These are phyloP conservation scores for Aspiorhynchus laticeps DNA, from an alignment of 2,113 vertebrate genomes.

Conservation along the genomic window DNA sequence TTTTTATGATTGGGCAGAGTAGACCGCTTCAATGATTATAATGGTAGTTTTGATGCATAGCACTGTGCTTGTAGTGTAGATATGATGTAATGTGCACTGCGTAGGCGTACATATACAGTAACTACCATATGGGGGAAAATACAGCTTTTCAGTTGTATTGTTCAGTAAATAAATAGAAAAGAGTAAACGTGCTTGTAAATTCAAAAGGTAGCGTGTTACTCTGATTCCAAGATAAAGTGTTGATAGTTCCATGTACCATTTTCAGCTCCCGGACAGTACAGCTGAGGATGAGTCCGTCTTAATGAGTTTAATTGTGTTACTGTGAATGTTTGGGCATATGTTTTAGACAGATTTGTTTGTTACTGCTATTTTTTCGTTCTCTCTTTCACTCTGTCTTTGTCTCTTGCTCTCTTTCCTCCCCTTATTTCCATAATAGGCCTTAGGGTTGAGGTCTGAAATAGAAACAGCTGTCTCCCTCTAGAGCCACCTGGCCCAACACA, in stretches of 20 bases:
- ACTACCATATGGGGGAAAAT: background rate
- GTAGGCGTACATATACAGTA: background rate
- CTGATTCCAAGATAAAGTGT: background rate
- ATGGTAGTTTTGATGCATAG: background rate
- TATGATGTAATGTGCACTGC: background rate
- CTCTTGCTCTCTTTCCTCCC: background rate
- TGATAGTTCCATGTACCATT: background rate
- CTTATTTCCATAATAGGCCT: conserved; percentile 37
- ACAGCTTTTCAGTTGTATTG: background rate
- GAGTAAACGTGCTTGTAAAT: background rate
- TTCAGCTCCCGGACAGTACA: background rate
- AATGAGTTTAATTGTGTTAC: conserved; percentile 17
- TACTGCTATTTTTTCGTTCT: background rate
- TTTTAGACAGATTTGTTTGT: conserved; percentile 16
- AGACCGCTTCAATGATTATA: background rate
- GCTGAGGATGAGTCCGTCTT: background rate
- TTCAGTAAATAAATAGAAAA: background rate
- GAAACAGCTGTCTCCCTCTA: conserved; percentile 36
- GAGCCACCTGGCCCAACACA: conserved; percentile 35
- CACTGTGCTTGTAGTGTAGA: background rate
- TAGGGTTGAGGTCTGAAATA: conserved; percentile 35
- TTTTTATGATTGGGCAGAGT: background rate
- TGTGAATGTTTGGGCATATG: conserved; percentile 23
- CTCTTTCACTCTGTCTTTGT: conserved; percentile 11
- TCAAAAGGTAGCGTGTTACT: background rate